phyloP scores from a whole-genome alignment of 2,113 vertebrate genomes.

The Chionodraco myersi region DNA sequence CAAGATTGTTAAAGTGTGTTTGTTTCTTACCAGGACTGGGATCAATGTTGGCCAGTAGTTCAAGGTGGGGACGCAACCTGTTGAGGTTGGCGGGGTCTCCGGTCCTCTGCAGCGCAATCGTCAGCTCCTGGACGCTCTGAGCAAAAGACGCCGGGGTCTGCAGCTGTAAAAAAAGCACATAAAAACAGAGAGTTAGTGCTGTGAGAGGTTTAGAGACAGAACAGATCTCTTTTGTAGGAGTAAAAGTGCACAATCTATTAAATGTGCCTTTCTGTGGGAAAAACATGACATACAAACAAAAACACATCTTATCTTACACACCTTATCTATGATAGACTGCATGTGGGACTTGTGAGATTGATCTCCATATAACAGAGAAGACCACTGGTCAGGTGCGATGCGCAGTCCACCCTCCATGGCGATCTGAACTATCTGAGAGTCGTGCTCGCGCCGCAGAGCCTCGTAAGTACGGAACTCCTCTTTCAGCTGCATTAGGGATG shows the following conservation, averaged over 20 bases:
- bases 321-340: conserved; percentile 99
- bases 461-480: conserved; percentile 98
- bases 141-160: conserved; percentile 99
- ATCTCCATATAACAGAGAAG: conserved; percentile 96
- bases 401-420: conserved; percentile 98
- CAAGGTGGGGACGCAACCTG: conserved; percentile 94
- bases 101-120: conserved; percentile 97
- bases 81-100: conserved; percentile 98
- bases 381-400: conserved; percentile 99
- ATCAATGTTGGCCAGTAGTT: conserved; percentile 96
- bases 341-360: conserved; percentile 99
- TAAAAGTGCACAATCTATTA: background rate
- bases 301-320: conserved; percentile 51
- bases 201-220: too few relatives aligned
- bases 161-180: conserved; percentile 84
- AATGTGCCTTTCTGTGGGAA: background rate
- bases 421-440: conserved; percentile 98
- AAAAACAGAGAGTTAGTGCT: background rate
- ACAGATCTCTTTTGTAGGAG: background rate
- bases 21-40: conserved; percentile 92
- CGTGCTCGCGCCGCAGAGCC: conserved; percentile 95
- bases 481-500: conserved; percentile 98
- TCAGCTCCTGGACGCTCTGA: conserved; percentile 98
- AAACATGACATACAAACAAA: background rate
- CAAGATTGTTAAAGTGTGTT: too few relatives aligned